phyloP scores from a whole-genome alignment of 1,140 invertebrate genomes.

The Asobara japonica region DNA sequence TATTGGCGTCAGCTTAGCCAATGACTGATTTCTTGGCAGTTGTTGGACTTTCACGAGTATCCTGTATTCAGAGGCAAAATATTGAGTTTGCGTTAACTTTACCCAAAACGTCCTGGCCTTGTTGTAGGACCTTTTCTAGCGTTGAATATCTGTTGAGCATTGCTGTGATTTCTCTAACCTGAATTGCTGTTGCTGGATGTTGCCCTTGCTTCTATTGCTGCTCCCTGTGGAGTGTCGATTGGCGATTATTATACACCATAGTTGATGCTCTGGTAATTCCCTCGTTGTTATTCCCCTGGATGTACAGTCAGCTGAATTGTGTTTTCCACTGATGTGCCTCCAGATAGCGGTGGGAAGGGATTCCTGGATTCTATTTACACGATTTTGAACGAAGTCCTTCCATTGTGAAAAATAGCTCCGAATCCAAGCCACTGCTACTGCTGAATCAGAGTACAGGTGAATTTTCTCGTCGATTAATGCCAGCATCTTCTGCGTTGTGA shows the following conservation, averaged over 20 bases:
- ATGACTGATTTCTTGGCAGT: neutral
- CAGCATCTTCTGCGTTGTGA: too few relatives aligned
- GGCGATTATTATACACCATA: too few relatives aligned
- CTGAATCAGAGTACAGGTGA: slow-evolving; percentile 18
- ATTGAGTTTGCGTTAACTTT: neutral
- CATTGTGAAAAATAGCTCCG: neutral
- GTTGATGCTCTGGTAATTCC: too few relatives aligned
- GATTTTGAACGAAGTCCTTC: neutral
- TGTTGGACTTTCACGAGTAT: neutral
- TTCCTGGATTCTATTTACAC: neutral
- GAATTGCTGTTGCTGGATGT: too few relatives aligned
- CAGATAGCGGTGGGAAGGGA: too few relatives aligned
- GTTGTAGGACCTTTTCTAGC: neutral
- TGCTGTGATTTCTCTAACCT: too few relatives aligned
- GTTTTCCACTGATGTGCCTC: neutral
- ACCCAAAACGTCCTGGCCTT: neutral
- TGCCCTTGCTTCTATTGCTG: neutral
- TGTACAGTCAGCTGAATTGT: neutral
- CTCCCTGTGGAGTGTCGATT: neutral
- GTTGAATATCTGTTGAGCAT: too few relatives aligned
- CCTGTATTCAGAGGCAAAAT: neutral
- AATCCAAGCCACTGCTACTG: neutral
- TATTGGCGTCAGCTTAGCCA: neutral
- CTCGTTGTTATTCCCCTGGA: too few relatives aligned
- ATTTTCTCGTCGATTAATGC: too few relatives aligned